Base-by-base conservation (phyloP, 1,140 invertebrate genomes). In the Lucilia cuprina region DNA sequence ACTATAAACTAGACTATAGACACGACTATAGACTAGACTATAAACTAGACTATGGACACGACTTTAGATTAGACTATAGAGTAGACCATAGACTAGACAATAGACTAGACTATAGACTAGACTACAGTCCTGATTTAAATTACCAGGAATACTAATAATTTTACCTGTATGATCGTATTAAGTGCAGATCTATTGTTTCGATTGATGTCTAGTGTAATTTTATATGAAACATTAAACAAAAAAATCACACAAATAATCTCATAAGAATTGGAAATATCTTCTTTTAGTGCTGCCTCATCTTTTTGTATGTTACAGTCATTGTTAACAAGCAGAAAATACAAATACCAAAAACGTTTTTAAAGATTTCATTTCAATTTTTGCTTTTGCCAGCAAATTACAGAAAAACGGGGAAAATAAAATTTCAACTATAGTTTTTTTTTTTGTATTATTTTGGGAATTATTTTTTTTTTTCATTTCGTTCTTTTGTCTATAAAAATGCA, bases 221-320 rank as follows among this genome's bases (percentile, higher is more conserved):
- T 17, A 17, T 60, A n/a, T 17, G 14, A 7, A 41, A 41, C 5
- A 60, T 60, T 2, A 0, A 60, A 60, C 17, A 77, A 12, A 14
- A 80, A 77, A 80, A 50, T 80, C 77, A 35, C 1, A 30, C 77
- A 80, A 80, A 80, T 80, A 80, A 80, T 49, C 77, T 80, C 77
- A 80, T 80, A 80, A 80, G 77, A 80, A 80, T 80, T 80, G 77
- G 9, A 21, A 80, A 80, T 80, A 80, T 80, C 35, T 49, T 80
- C 47, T 13, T 17, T 21, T 80, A 77, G 41, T 41, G 41, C n/a
- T 75, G 25, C 25, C 8, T 75, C 50, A 34, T 75, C 25, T 34
- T 14, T 75, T 30, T 75, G 74, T 75, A 3, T 19, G 35, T 49
- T 80, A 49, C 77, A 80, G n/a, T 80, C 77, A 50, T 80, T 80